Evolutionary conservation across 2,888 invertebrate species (phyloP).

Genomic region (Drosophila yooni): DNA sequence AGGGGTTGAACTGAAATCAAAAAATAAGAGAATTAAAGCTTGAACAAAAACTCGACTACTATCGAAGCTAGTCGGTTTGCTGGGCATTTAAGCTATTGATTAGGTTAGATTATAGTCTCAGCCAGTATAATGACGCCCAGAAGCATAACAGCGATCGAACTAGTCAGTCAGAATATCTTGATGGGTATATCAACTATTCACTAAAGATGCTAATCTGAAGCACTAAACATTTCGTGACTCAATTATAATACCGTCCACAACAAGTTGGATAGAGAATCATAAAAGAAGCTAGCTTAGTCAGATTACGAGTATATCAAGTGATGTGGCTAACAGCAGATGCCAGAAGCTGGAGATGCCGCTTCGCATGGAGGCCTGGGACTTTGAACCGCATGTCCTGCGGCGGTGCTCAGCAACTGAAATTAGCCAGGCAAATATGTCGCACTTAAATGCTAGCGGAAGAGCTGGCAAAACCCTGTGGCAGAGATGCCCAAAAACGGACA

Average conservation of each 20-base stretch:
- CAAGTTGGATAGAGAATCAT: neutral
- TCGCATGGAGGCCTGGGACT: slow-evolving; percentile 47
- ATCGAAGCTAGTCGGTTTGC: no score
- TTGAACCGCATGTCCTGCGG: slow-evolving; percentile 68
- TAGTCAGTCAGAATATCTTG: neutral
- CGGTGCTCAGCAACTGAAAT: slow-evolving; percentile 54
- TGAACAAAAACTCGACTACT: neutral
- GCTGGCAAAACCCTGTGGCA: slow-evolving; percentile 49
- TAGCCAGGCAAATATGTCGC: slow-evolving; percentile 80
- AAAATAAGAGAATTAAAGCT: neutral
- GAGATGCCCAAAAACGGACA: slow-evolving; percentile 51
- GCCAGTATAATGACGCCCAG: neutral
- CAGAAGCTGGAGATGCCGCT: slow-evolving; percentile 6
- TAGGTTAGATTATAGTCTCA: neutral
- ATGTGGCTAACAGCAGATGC: slow-evolving; percentile 22
- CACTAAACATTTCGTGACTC: slow-evolving; percentile 8
- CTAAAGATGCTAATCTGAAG: neutral
- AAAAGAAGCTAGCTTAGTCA: slow-evolving; percentile 11
- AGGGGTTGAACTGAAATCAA: neutral
- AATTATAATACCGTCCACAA: neutral
- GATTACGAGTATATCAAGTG: slow-evolving; percentile 16
- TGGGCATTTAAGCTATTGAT: neutral
- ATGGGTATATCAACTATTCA: neutral
- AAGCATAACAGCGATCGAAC: neutral
- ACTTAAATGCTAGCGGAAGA: slow-evolving; percentile 76